A percentile compares a stretch with the other conserved stretches of the same genome.
phyloP scores from a whole-genome alignment of 2,113 vertebrate species.

The Caretta caretta region DNA sequence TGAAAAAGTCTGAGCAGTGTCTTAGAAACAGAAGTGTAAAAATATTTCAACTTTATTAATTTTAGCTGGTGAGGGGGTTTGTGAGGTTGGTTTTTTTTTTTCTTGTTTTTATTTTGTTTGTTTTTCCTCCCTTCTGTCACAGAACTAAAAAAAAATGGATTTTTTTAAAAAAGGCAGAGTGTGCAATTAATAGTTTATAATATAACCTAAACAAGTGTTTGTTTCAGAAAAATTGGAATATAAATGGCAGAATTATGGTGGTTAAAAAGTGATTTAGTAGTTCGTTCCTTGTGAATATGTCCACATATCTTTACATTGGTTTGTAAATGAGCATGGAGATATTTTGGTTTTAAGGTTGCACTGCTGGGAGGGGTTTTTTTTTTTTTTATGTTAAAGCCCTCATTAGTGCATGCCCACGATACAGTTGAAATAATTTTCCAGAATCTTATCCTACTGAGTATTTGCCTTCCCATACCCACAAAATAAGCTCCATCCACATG shows the following conservation, averaged over 20 bases:
- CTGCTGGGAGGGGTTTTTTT: background rate
- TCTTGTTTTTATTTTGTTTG: background rate
- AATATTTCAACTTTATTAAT: background rate
- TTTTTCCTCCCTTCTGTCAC: background rate
- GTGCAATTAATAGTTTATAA: background rate
- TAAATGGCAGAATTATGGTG: background rate
- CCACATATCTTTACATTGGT: background rate
- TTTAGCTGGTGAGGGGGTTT: background rate
- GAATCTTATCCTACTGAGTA: background rate
- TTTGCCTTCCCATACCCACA: background rate
- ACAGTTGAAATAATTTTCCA: background rate
- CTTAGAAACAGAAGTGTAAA: background rate
- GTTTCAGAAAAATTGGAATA: background rate
- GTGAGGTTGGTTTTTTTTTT: background rate
- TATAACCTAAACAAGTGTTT: background rate
- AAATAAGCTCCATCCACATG: background rate
- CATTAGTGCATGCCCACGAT: background rate
- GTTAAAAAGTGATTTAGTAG: background rate
- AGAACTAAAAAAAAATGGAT: background rate
- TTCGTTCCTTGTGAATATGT: background rate
- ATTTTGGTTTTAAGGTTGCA: background rate
- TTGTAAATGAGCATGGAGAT: rapidly evolving
- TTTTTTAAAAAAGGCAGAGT: background rate
- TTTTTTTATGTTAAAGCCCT: background rate
- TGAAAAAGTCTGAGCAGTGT: background rate